Evolutionary conservation across 2,888 invertebrate species (phyloP), one percentile per base, ranked within the genome.

Genomic region (Myopa testacea): DNA sequence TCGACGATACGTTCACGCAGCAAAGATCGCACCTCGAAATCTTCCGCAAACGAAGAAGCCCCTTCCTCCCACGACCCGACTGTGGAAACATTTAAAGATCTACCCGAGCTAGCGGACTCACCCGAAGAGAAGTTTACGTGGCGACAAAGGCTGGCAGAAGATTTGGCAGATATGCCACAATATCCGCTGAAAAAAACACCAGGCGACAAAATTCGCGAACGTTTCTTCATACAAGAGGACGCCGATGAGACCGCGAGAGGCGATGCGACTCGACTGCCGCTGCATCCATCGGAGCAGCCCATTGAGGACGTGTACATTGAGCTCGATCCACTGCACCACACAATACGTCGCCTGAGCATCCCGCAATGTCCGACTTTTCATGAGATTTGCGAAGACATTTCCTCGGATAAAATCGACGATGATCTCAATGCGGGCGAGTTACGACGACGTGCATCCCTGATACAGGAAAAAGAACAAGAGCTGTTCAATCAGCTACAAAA

Each of bases 131-230:
- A 83, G 87, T 85, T 84, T 4, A 86, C 84, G 68, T 94, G 93
- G 93, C 91, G 93, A 76, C 91, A 93, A 84, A 93, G 92, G 82
- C 90, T 93, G 75, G 92, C 92, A 0, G 91, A 92, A 2, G 93
- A 93, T 84, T 78, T 88, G 77, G 84, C 84, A 1, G 82, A 83
- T 4, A 86, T 85, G 79, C 84, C 86, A 0, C 74, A 78, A 1
- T 83, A 83, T 68, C 83, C 84, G 19, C 82, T 83, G 40, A 92
- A 92, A 84, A 94, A 94, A 86, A 91, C 93, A 0, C 91, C 94
- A 1, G 95, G 95, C 0, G 94, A 95, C 81, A 90, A 93, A 82
- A 89, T 96, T 76, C 91, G 94, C 34, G 95, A 96, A 87, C 95
- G 95, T 68, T 87, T 86, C 82, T 82, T 84, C 40, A 85, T 87